A percentile compares a stretch with the other conserved stretches of the same genome.
Evolutionary conservation across 2,888 invertebrate genomes (phyloP).

Genomic region (Hipparchia sbordonii): DNA sequence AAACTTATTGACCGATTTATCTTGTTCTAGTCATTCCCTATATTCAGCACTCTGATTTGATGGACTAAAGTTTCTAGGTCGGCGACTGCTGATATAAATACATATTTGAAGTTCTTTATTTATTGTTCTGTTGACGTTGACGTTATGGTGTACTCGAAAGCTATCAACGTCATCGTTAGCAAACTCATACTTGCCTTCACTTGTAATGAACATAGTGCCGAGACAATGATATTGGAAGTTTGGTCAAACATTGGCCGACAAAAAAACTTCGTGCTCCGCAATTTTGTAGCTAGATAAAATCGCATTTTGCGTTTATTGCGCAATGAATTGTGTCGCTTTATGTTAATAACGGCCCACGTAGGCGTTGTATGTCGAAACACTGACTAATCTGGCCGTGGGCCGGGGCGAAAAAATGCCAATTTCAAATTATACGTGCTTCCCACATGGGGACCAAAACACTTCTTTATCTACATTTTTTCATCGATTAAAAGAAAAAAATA

Average conservation of each 20-base stretch:
- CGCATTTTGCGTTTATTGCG: constrained; percentile 76
- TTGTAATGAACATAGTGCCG: too few species aligned
- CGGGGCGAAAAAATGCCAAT: constrained; percentile 78
- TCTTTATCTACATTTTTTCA: constrained; percentile 50
- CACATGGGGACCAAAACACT: constrained; percentile 65
- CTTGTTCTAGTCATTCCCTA: too few species aligned
- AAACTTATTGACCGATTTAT: too few species aligned
- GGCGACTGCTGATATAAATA: too few species aligned
- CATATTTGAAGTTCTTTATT: too few species aligned
- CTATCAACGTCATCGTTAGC: neutral
- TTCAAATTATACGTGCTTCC: constrained; percentile 80
- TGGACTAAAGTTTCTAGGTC: too few species aligned
- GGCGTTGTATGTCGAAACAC: constrained; percentile 79
- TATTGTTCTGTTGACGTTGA: too few species aligned
- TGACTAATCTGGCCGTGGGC: constrained; percentile 81
- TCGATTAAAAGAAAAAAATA: constrained; percentile 6
- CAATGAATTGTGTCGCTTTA: constrained; percentile 80
- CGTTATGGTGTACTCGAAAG: neutral
- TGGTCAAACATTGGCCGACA: constrained; percentile 20
- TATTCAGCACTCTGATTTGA: too few species aligned
- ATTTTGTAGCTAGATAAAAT: constrained; percentile 73
- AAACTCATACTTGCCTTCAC: too few species aligned
- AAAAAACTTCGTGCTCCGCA: constrained; percentile 12
- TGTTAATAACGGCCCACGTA: constrained; percentile 75
- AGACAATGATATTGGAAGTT: neutral